Conservation (phyloP, 2,113 vertebrate genomes). For the Apteryx mantelli region DNA sequence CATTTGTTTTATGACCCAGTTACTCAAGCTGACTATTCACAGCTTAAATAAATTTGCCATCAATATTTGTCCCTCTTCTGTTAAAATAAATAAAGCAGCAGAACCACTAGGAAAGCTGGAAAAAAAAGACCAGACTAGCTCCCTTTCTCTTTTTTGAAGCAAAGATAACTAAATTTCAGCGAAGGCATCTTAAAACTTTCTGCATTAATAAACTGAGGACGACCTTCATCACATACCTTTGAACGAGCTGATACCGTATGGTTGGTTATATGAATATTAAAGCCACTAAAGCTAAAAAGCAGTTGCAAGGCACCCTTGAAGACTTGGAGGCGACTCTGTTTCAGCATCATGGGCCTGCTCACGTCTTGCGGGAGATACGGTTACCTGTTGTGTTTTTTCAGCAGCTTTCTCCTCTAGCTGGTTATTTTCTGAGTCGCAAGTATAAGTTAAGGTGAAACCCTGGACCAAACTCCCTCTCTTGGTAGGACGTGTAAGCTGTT, state of each 20-base stretch:
- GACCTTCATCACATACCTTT: not conserved
- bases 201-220: not conserved
- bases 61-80: not conserved
- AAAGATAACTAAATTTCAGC: not conserved
- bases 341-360: not conserved
- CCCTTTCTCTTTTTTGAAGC: not conserved
- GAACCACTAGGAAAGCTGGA: not conserved
- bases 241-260: accelerated
- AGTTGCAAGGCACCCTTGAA: not conserved
- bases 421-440: not conserved
- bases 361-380: not conserved
- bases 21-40: not conserved
- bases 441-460: not conserved
- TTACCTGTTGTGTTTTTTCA: not conserved
- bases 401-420: not conserved
- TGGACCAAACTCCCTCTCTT: not conserved
- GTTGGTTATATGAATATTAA: not conserved
- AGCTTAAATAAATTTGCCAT: constrained; percentile 4
- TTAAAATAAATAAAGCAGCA: not conserved
- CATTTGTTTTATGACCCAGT: not conserved
- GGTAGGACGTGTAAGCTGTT: not conserved
- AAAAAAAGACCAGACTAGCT: accelerated
- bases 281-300: not conserved
- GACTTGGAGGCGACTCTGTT: not conserved
- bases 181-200: not conserved